A percentile compares a stretch with the other conserved stretches of the same genome.
Evolutionary conservation across 2,113 vertebrate genomes (phyloP).

Genomic region (Sitta europaea): DNA sequence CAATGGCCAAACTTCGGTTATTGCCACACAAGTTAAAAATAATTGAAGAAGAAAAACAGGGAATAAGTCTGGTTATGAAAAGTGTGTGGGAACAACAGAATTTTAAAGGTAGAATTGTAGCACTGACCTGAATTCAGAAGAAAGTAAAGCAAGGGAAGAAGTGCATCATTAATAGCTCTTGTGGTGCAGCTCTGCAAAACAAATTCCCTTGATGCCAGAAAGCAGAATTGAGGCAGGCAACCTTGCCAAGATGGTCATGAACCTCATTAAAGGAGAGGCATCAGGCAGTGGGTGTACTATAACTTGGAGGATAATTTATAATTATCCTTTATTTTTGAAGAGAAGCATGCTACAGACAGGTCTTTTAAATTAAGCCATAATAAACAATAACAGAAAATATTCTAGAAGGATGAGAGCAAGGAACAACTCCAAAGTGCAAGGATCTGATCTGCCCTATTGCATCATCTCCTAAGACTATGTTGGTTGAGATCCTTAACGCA

Average conservation of each 20-base stretch:
- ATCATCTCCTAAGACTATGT: not conserved
- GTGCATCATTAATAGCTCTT: not conserved
- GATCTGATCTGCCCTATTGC: not conserved
- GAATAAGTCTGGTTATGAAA: not conserved
- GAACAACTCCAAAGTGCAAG: not conserved
- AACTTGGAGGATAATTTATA: not conserved
- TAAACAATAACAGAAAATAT: not conserved
- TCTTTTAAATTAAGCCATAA: not conserved
- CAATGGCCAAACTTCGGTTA: not conserved
- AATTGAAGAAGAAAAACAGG: not conserved
- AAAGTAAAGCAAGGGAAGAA: not conserved
- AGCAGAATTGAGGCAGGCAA: not conserved
- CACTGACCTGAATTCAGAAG: not conserved
- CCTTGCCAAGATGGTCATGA: not conserved
- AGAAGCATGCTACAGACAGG: not conserved
- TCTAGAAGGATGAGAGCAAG: not conserved
- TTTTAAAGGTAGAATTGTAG: not conserved
- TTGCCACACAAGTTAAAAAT: not conserved
- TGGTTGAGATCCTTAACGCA: not conserved
- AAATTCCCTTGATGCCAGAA: not conserved
- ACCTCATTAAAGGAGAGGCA: not conserved
- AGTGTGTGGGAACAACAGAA: not conserved
- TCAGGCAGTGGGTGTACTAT: not conserved
- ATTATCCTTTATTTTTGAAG: not conserved
- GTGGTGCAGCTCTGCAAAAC: not conserved